These are phyloP conservation scores for Peromyscus aztecus DNA, from an alignment of 2,797 vertebrate genomes.

Conservation along the genomic window DNA sequence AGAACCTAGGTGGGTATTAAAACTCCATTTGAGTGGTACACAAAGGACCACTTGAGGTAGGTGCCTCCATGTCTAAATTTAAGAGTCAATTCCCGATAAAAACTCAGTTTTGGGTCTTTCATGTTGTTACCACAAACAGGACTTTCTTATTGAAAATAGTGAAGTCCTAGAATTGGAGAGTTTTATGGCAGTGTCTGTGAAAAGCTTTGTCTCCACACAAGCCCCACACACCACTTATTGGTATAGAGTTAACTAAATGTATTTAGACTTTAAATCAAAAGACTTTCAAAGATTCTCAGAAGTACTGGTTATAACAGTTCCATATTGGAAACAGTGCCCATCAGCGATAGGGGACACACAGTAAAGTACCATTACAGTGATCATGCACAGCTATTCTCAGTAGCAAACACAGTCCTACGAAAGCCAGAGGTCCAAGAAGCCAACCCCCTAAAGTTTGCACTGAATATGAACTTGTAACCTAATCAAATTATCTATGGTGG, in stretches of 20 bases:
- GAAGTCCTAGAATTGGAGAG: neutral
- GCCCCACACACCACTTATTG: neutral
- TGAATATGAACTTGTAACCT: constrained; percentile 12
- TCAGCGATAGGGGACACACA: neutral
- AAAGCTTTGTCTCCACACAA: neutral
- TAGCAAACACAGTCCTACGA: neutral
- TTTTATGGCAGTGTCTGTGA: neutral
- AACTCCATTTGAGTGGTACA: neutral
- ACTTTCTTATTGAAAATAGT: constrained; percentile 28
- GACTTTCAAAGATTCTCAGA: neutral
- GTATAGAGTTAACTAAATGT: neutral
- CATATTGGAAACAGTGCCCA: neutral
- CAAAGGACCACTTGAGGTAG: neutral
- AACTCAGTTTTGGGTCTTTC: neutral
- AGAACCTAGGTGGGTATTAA: neutral
- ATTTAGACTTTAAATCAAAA: constrained; percentile 23
- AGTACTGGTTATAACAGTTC: constrained; percentile 1
- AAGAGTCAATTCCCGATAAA: neutral
- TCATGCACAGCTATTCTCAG: neutral
- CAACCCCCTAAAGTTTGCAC: neutral
- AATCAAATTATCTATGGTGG: neutral
- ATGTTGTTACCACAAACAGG: neutral
- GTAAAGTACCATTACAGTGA: neutral
- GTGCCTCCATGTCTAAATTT: neutral
- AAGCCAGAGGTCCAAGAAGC: constrained; percentile 26